phyloP scores from a whole-genome alignment of 2,797 vertebrate genomes.

The Enteromius treurensis region DNA sequence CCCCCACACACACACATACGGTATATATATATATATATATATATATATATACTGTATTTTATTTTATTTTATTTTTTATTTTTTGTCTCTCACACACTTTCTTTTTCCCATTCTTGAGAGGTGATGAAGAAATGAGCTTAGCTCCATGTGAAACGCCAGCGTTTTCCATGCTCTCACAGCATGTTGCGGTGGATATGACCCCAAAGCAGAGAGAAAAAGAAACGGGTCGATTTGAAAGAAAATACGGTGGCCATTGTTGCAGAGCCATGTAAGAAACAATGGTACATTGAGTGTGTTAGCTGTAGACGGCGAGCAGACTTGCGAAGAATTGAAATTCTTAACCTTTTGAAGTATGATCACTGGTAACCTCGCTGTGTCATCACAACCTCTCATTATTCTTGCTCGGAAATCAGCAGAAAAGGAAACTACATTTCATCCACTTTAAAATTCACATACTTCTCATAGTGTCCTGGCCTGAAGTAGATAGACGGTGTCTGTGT shows the following conservation, averaged over 20 bases:
- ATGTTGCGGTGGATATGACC: slow-evolving; percentile 61
- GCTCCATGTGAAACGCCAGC: slow-evolving; percentile 64
- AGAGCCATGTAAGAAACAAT: slow-evolving; percentile 63
- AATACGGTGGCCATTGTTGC: slow-evolving; percentile 66
- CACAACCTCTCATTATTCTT: slow-evolving; percentile 32
- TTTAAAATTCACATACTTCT: slow-evolving; percentile 18
- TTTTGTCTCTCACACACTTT: not conserved
- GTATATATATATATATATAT: slow-evolving; percentile 8
- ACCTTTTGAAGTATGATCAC: slow-evolving; percentile 66
- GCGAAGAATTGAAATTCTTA: slow-evolving; percentile 62
- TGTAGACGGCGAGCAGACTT: slow-evolving; percentile 62
- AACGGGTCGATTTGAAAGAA: slow-evolving; percentile 62
- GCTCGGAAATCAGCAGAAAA: slow-evolving; percentile 21
- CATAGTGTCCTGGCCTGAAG: not conserved
- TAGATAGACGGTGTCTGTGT: not conserved
- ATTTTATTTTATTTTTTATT: no score
- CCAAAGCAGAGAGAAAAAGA: slow-evolving; percentile 58
- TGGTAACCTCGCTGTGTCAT: slow-evolving; percentile 55
- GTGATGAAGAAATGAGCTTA: slow-evolving; percentile 63
- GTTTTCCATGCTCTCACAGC: slow-evolving; percentile 65
- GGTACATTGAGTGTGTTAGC: slow-evolving; percentile 64
- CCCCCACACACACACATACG: not conserved
- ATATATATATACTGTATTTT: no score
- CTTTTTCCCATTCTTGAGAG: slow-evolving; percentile 48
- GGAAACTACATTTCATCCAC: slow-evolving; percentile 18